Percentiles rank a stretch among this genome's conserved stretches.
phyloP scores from a whole-genome alignment of 2,113 vertebrate genomes.

The Pachyramphus minor region DNA sequence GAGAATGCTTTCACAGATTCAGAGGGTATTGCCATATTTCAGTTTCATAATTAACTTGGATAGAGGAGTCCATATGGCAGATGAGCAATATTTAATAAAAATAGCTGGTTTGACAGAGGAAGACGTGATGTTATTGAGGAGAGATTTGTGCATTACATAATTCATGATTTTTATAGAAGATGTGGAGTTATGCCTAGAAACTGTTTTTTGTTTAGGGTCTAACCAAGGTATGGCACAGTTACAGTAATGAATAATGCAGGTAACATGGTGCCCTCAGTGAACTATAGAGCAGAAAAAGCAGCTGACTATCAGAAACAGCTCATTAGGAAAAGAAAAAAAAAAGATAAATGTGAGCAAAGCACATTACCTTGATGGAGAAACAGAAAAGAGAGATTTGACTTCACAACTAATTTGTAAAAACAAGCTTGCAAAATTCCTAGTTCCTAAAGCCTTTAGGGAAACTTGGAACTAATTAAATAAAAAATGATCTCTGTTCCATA shows the following conservation, averaged over 20 bases:
- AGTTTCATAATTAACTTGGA: constrained; percentile 63
- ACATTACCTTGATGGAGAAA: constrained; percentile 49
- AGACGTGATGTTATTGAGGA: constrained; percentile 39
- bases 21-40: constrained; percentile 37
- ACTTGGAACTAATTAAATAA: constrained; percentile 49
- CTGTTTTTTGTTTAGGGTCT: constrained; percentile 59
- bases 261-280: constrained; percentile 53
- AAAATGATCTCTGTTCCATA: neutral
- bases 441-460: constrained; percentile 55
- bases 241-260: constrained; percentile 70
- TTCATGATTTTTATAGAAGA: constrained; percentile 69
- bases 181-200: constrained; percentile 56
- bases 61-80: constrained; percentile 57
- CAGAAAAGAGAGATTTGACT: neutral
- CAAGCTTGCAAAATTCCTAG: constrained; percentile 22
- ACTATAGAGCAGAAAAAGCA: constrained; percentile 46
- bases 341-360: neutral
- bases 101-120: constrained; percentile 48
- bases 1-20: constrained; percentile 44
- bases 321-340: constrained; percentile 9
- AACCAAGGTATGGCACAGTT: constrained; percentile 50
- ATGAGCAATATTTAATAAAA: constrained; percentile 71
- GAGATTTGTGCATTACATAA: constrained; percentile 70
- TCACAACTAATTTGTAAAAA: constrained; percentile 60
- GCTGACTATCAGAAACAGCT: constrained; percentile 57